Evolutionary conservation across 2,888 invertebrate species (phyloP), one percentile per base, ranked within the genome.

Genomic region (Chromoteleia sp.): DNA sequence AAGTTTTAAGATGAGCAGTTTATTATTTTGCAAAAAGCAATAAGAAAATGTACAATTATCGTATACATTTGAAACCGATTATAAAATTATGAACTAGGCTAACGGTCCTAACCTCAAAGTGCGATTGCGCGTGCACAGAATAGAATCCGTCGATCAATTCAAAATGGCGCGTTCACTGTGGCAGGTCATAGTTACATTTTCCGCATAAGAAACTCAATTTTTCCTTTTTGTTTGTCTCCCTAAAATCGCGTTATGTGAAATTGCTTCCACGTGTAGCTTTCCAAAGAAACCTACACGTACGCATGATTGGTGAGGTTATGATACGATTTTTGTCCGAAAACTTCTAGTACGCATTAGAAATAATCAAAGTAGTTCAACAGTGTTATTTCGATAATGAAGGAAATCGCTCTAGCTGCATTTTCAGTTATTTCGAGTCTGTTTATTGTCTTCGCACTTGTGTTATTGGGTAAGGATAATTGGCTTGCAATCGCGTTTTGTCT

Each of bases 351-450:
- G 54, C 52, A 41, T 68, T 73, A 79, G 56, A 74, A 45, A 52
- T 36, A 65, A 71, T 65, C 56, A 54, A 70, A 70, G 54, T 68
- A 68, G 68, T 33, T 30, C 39, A 68, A 52, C 59, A 43, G 36
- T 43, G 56, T 39, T 30, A 30, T 45, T 77, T 78, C 83, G 83
- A 88, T 88, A 88, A 91, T 91, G 90, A 89, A 92, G 92, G 93
- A 93, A 88, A 89, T 93, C 84, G 85, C 92, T 83, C 89, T 93
- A 83, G 92, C 93, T 82, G 90, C 92, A 77, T 90, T 94, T 85
- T 94, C 94, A 71, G 92, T 94, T 84, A 85, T 94, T 86, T 93
- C 93, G 83, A 94, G 94, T 83, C 90, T 94, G 84, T 89, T 92
- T 85, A 92, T 94, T 88, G 93, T 94, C 81, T 92, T 93, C 86